Conservation (phyloP, 2,797 vertebrate genomes). For the Halcyon badia region DNA sequence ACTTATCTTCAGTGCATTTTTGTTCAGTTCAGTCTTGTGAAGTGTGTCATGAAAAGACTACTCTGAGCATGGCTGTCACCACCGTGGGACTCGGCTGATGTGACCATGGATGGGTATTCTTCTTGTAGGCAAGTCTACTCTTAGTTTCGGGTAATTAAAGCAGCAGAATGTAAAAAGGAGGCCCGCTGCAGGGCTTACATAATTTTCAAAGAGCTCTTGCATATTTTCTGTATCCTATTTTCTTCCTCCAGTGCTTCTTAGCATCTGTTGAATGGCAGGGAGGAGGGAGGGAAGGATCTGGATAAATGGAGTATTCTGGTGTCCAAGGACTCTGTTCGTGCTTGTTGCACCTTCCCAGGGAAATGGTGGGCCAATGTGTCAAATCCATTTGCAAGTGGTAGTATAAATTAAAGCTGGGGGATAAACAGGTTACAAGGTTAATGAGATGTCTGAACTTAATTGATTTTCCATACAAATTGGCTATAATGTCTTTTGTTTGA, state of each 20-base stretch:
- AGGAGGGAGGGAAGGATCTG: background rate
- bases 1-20: background rate
- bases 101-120: background rate
- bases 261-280: background rate
- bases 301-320: background rate
- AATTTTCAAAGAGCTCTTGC: slow-evolving; percentile 9
- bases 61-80: background rate
- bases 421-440: slow-evolving; percentile 62
- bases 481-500: slow-evolving; percentile 47
- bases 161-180: slow-evolving; percentile 24
- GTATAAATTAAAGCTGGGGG: slow-evolving; percentile 39
- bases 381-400: slow-evolving; percentile 24
- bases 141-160: slow-evolving; percentile 19
- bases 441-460: slow-evolving; percentile 63
- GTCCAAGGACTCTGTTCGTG: background rate
- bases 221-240: slow-evolving; percentile 26
- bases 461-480: slow-evolving; percentile 58
- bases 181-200: background rate
- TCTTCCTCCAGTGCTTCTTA: background rate
- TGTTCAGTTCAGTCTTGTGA: background rate
- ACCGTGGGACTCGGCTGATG: background rate
- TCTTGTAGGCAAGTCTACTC: background rate
- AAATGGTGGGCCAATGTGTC: background rate
- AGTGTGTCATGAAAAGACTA: background rate
- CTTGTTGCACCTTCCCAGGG: slow-evolving; percentile 33